A percentile compares a stretch with the other conserved stretches of the same genome.
Evolutionary conservation across 2,888 invertebrate genomes (phyloP).

Genomic region (Meandrusa payeni): DNA sequence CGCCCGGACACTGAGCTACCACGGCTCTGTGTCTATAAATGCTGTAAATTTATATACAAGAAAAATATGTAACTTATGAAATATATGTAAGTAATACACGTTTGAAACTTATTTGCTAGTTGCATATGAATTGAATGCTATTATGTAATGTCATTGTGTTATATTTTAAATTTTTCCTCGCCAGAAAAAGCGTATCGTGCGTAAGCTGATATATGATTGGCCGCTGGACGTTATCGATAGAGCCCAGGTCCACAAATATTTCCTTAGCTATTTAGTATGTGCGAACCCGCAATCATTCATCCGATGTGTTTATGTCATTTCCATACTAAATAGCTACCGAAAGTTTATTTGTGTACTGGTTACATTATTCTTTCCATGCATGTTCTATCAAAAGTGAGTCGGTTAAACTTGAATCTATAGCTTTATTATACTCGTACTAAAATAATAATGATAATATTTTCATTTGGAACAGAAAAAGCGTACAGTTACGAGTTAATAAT

Average conservation of each 20-base stretch:
- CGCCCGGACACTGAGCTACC: too few relatives aligned
- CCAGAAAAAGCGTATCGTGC: constrained; percentile 43
- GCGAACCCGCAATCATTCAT: constrained; percentile 38
- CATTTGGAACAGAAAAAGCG: too few relatives aligned
- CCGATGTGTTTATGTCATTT: constrained; percentile 36
- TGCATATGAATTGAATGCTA: background rate
- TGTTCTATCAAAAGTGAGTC: background rate
- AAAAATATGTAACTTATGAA: too few relatives aligned
- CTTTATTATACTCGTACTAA: too few relatives aligned
- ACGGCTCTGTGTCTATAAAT: too few relatives aligned
- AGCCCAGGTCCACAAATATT: constrained; percentile 48
- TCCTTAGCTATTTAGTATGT: constrained; percentile 52
- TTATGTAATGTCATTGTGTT: background rate
- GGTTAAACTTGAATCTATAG: too few relatives aligned
- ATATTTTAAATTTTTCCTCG: constrained; percentile 33
- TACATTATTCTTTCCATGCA: background rate
- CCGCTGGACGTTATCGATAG: constrained; percentile 43
- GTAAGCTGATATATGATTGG: constrained; percentile 47
- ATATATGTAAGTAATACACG: too few relatives aligned
- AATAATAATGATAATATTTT: too few relatives aligned
- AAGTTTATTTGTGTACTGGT: constrained; percentile 44
- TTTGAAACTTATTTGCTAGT: constrained; percentile 1
- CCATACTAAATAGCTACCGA: constrained; percentile 50
- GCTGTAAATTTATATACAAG: too few relatives aligned
- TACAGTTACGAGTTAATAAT: too few relatives aligned